These are phyloP conservation scores for Branchellion lobata DNA, from an alignment of 2,888 invertebrate species.

Conservation along the genomic window DNA sequence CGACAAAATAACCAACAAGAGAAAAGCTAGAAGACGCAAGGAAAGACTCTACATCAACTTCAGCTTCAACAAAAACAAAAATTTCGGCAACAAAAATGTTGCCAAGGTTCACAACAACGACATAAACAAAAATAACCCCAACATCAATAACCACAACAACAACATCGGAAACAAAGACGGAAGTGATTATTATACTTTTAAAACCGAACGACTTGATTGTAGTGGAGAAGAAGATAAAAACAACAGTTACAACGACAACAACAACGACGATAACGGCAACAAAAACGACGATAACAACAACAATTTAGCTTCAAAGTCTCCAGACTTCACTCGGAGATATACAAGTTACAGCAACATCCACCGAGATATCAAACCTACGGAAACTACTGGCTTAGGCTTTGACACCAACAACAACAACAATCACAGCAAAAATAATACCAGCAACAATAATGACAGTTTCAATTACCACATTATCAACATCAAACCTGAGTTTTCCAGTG, in stretches of 20 bases:
- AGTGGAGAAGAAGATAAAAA: background rate
- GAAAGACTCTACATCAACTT: constrained; percentile 4
- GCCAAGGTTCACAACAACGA: background rate
- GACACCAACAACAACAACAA: background rate
- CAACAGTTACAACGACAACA: background rate
- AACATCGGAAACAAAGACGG: no score
- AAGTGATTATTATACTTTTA: background rate
- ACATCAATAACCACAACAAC: no score
- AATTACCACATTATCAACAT: constrained; percentile 10
- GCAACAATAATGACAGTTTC: background rate
- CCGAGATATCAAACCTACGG: no score
- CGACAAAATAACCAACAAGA: background rate
- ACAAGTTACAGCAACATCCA: background rate
- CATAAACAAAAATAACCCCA: no score
- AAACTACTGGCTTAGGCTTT: background rate
- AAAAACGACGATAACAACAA: no score
- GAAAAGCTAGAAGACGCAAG: background rate
- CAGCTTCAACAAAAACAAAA: background rate
- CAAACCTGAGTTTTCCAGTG: background rate
- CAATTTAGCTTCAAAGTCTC: no score
- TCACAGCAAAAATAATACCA: background rate
- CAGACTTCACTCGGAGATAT: no score
- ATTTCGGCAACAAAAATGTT: background rate
- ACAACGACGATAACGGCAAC: no score
- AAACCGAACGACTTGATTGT: background rate